These are phyloP conservation scores for Allacma fusca DNA, from an alignment of 2,888 invertebrate genomes.

Conservation along the genomic window DNA sequence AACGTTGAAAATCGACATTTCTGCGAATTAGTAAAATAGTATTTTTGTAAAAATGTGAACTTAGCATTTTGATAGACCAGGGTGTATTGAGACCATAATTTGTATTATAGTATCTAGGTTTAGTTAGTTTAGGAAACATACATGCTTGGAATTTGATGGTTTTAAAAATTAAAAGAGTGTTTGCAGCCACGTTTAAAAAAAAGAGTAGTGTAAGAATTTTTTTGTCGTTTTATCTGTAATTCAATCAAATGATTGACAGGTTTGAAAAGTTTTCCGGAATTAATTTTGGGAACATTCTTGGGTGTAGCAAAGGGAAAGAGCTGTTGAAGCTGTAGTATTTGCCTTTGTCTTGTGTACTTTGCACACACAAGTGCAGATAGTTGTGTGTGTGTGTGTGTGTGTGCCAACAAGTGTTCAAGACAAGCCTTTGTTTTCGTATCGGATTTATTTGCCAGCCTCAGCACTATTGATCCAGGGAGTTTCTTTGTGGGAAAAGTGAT, in stretches of 20 bases:
- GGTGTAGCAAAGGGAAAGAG: background rate
- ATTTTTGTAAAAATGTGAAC: no score
- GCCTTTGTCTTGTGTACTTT: background rate
- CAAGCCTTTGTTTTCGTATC: conserved; percentile 16
- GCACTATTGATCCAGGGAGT: conserved; percentile 12
- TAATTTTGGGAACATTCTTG: background rate
- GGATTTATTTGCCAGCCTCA: conserved; percentile 16
- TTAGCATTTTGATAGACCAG: no score
- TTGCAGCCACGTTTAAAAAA: background rate
- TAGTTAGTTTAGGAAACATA: no score
- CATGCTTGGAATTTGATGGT: no score
- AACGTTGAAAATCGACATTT: no score
- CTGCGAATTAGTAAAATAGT: no score
- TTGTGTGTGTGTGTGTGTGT: background rate
- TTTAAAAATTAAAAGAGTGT: no score
- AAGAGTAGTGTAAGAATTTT: background rate
- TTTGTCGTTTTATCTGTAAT: background rate
- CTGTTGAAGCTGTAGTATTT: conserved; percentile 11
- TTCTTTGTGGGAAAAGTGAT: background rate
- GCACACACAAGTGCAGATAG: background rate
- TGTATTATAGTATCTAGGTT: no score
- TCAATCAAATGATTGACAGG: conserved; percentile 4
- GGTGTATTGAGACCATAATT: no score
- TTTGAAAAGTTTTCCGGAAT: background rate
- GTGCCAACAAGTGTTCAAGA: conserved; percentile 1